Percentiles rank a stretch among this genome's conserved stretches.
Evolutionary conservation across 2,888 invertebrate species (phyloP).

Genomic region (Sympetrum striolatum): DNA sequence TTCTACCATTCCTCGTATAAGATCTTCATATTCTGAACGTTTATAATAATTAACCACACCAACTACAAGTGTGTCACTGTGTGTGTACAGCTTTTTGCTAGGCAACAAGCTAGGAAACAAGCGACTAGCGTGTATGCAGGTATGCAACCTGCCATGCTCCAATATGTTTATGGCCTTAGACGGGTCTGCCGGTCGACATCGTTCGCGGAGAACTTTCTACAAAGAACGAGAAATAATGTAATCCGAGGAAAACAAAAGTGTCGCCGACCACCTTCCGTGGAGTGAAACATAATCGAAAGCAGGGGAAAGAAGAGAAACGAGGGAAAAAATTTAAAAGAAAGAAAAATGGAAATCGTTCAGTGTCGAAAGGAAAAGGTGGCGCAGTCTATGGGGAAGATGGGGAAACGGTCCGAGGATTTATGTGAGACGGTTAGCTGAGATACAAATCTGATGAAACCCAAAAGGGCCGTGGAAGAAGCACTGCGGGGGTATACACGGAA

Average conservation of each 20-base stretch:
- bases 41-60: no score
- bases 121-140: no score
- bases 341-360: neutral
- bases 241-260: neutral
- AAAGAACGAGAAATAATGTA: neutral
- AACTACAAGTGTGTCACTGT: no score
- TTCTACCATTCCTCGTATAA: no score
- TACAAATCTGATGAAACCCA: neutral
- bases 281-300: neutral
- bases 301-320: neutral
- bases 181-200: no score
- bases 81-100: no score
- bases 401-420: neutral
- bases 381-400: neutral
- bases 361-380: neutral
- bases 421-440: neutral
- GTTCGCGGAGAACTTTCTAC: no score
- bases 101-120: no score
- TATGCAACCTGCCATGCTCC: no score
- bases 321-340: neutral
- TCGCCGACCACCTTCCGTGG: neutral
- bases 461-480: neutral
- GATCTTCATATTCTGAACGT: no score
- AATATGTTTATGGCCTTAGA: no score
- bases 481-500: neutral